These are phyloP conservation scores for Nilaparvata lugens DNA, from an alignment of 1,140 invertebrate species.

Conservation along the genomic window DNA sequence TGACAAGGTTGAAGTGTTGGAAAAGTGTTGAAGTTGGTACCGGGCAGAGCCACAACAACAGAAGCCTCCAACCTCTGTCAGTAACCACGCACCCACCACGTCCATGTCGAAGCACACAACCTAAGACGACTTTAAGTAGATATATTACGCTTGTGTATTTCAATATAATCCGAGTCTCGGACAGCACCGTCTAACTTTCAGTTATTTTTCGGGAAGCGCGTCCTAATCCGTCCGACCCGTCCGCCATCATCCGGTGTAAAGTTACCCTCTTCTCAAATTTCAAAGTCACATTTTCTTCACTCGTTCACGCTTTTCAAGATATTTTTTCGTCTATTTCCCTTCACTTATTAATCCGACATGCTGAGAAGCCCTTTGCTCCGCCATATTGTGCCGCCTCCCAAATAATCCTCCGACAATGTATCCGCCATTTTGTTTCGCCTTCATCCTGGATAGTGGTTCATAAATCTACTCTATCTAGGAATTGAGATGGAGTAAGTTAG, in stretches of 20 bases:
- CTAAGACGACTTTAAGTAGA: conserved; percentile 1
- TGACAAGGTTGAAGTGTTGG: too few relatives aligned
- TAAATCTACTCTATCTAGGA: too few relatives aligned
- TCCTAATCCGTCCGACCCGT: not conserved
- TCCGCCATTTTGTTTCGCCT: too few relatives aligned
- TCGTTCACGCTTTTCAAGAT: not conserved
- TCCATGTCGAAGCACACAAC: not conserved
- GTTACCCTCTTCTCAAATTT: not conserved
- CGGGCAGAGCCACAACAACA: too few relatives aligned
- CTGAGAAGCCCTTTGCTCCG: too few relatives aligned
- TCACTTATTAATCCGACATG: too few relatives aligned
- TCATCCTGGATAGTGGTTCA: too few relatives aligned
- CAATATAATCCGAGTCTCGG: not conserved
- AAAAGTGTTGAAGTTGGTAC: too few relatives aligned
- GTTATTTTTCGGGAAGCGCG: conserved; percentile 1
- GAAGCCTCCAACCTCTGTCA: not conserved
- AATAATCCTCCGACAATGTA: too few relatives aligned
- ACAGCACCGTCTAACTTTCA: not conserved
- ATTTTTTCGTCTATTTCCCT: not conserved
- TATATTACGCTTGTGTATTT: conserved; percentile 1
- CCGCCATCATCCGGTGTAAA: not conserved
- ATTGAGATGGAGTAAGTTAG: too few relatives aligned
- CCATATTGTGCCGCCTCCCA: too few relatives aligned
- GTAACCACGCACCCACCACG: not conserved
- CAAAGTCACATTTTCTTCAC: not conserved